Base-by-base conservation (phyloP, 2,888 invertebrate genomes). In the Coenonympha arcania region DNA sequence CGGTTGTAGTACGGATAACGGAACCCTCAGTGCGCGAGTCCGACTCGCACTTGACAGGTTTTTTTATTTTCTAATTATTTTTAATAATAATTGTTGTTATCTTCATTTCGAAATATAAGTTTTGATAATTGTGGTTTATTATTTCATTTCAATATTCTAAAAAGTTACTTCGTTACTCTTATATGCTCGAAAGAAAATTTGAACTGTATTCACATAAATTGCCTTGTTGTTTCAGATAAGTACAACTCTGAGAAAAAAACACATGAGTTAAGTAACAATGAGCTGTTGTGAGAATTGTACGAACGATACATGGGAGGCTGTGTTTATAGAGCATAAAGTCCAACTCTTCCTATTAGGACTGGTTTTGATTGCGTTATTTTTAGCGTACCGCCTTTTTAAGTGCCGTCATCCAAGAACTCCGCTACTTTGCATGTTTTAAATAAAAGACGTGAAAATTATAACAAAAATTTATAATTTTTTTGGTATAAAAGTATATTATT, bases 321-420 rank as follows among this genome's bases (percentile, higher is more conserved):
- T 66, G 31, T 58, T 61, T n/a, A 46, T 63, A 11, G 61, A 68
- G 20, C 60, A 69, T 51, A 73, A 67, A 53, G 40, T 54, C 4
- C 51, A 65, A 11, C 61, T 58, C 37, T 50, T 69, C n/a, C 39
- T 74, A 1, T 0, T 70, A n/a, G 60, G 59, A 22, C 54, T 75
- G 16, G 3, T 64, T 6, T 8, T 71, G 3, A 41, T 76, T 0
- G 57, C 61, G 15, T 6, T 65, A 6, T 54, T 63, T 18, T 62
- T 79, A 9, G 63, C 63, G 6, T 77, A 73, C 53, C 62, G 57
- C 49, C 39, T 78, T 4, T 72, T 56, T 48, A 61, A 66, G 47
- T 75, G 75, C 45, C 56, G 57, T 20, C 61, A 70, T 51, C 69
- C 70, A 0, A 58, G 67, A 16, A 60, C 61, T 8, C 54, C 54